Evolutionary conservation across 2,888 invertebrate genomes (phyloP).

Genomic region (Machimus rusticus): DNA sequence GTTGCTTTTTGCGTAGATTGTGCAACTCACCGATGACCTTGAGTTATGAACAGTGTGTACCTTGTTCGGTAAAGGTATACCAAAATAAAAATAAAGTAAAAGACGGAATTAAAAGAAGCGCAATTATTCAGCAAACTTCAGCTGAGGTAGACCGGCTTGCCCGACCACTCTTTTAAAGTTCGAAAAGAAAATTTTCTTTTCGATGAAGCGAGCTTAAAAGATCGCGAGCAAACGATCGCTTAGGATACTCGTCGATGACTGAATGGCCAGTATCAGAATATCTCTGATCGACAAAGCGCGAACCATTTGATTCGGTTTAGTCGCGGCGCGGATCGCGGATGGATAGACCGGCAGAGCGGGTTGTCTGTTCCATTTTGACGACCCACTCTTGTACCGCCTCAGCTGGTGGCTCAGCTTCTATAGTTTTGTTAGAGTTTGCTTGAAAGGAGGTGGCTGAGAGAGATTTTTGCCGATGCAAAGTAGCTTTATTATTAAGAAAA

Average conservation of each 20-base stretch:
- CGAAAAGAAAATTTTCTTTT: neutral
- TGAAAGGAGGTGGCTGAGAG: neutral
- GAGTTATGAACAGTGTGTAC: neutral
- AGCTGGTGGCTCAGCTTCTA: neutral
- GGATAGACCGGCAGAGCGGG: neutral
- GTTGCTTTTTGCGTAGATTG: neutral
- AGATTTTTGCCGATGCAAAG: neutral
- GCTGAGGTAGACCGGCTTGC: neutral
- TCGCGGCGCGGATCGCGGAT: neutral
- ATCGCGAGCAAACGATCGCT: neutral
- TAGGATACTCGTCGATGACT: constrained; percentile 1
- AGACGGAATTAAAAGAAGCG: neutral
- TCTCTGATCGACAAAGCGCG: neutral
- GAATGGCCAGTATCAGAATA: neutral
- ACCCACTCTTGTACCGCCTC: neutral
- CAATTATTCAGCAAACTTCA: neutral
- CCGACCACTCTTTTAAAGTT: neutral
- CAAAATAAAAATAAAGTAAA: neutral
- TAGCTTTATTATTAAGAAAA: neutral
- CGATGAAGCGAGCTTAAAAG: neutral
- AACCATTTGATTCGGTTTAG: neutral
- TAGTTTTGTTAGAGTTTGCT: neutral
- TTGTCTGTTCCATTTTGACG: neutral
- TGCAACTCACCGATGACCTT: neutral
- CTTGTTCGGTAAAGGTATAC: neutral